A percentile compares a stretch with the other conserved stretches of the same genome.
Conservation (phyloP, 2,888 invertebrate species). For the Adelognathus sp. region DNA sequence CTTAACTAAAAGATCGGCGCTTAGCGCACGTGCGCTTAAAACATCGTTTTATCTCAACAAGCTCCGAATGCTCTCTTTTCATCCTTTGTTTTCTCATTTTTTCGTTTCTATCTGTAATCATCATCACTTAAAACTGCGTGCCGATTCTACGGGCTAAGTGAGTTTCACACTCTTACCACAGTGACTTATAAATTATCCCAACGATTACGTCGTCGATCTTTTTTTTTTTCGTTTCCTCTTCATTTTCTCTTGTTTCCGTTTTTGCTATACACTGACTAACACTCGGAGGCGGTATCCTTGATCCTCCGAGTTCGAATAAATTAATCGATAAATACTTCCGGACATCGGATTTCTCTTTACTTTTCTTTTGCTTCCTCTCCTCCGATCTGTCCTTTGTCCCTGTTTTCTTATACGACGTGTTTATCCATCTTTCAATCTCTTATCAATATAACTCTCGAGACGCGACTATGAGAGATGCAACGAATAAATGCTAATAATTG, state of each 20-base stretch:
- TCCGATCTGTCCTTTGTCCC: not conserved
- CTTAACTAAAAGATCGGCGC: conserved; percentile 31
- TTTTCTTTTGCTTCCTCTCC: not conserved
- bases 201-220: not conserved
- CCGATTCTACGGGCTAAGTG: conserved; percentile 6
- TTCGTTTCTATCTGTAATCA: too few species aligned
- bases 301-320: conserved; percentile 56
- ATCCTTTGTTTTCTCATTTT: not conserved
- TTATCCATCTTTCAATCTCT: conserved; percentile 1
- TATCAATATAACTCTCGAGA: conserved; percentile 14
- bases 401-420: not conserved
- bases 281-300: conserved; percentile 38
- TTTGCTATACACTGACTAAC: conserved; percentile 53
- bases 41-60: conserved; percentile 6
- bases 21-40: conserved; percentile 39
- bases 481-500: conserved; percentile 67
- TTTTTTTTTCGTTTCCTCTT: not conserved
- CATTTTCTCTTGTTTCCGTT: conserved; percentile 18
- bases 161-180: conserved; percentile 21
- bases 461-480: conserved; percentile 47
- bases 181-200: conserved; percentile 27
- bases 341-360: conserved; percentile 18
- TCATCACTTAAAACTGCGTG: conserved; percentile 3
- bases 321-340: conserved; percentile 61
- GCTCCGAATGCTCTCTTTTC: conserved; percentile 10